Conservation (phyloP, 2,113 vertebrate genomes). For the Vicugna pacos region DNA sequence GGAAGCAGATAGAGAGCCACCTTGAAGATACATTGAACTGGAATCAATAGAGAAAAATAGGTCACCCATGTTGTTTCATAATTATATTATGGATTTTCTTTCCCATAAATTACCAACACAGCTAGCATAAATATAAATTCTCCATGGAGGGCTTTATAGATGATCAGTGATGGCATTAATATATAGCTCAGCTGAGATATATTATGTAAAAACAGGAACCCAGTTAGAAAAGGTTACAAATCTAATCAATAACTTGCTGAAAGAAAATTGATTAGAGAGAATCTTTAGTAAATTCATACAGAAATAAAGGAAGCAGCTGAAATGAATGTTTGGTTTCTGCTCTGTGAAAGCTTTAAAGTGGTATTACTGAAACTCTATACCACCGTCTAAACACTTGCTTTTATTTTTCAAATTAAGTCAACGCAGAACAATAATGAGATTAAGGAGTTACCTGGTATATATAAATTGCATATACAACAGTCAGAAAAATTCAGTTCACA, state of each 20-base stretch:
- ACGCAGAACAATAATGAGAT: not conserved
- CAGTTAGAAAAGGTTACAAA: slow-evolving; percentile 69
- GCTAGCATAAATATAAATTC: slow-evolving; percentile 66
- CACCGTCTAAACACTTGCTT: slow-evolving; percentile 19
- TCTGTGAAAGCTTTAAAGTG: slow-evolving; percentile 50
- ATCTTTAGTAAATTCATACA: slow-evolving; percentile 47
- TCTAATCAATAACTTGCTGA: slow-evolving; percentile 65
- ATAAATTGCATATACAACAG: not conserved
- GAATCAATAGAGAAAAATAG: slow-evolving; percentile 70
- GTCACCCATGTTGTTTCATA: slow-evolving; percentile 66
- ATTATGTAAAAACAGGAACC: slow-evolving; percentile 57
- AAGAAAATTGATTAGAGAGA: slow-evolving; percentile 68
- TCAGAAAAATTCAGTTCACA: slow-evolving; percentile 5
- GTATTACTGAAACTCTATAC: not conserved
- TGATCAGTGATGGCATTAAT: slow-evolving; percentile 64
- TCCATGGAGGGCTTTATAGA: slow-evolving; percentile 34
- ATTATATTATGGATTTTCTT: slow-evolving; percentile 71
- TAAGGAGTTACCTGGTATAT: not conserved
- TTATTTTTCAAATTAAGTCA: slow-evolving; percentile 17
- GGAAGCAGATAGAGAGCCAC: not conserved
- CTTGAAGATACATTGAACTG: slow-evolving; percentile 61
- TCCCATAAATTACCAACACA: slow-evolving; percentile 61
- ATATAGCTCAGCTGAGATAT: slow-evolving; percentile 53
- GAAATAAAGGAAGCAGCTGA: slow-evolving; percentile 61
- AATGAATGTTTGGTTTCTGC: slow-evolving; percentile 69